Evolutionary conservation across 2,797 vertebrate genomes (phyloP).

Genomic region (Chelon auratus): DNA sequence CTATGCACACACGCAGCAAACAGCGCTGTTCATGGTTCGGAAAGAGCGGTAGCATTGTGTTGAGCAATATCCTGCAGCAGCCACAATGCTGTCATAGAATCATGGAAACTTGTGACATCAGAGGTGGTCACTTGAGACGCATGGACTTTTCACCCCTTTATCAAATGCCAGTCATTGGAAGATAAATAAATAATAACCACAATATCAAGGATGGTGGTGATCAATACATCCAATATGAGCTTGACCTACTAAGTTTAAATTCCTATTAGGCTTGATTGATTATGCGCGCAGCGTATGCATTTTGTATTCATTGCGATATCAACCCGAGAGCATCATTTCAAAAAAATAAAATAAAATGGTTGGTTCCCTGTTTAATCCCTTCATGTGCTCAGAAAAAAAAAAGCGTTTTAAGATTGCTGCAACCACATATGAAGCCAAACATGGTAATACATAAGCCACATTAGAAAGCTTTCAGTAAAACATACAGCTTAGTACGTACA

Average conservation of each 20-base stretch:
- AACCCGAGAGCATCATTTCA: not conserved
- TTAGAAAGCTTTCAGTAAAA: not conserved
- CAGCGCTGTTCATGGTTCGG: too few species aligned
- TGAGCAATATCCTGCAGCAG: too few species aligned
- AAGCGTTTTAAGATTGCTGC: too few species aligned
- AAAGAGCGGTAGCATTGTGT: too few species aligned
- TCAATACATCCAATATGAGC: constrained; percentile 37
- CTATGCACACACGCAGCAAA: too few species aligned
- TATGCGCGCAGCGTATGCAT: constrained; percentile 31
- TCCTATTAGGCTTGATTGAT: constrained; percentile 40
- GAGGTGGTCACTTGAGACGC: too few species aligned
- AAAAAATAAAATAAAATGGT: too few species aligned
- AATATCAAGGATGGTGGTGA: constrained; percentile 31
- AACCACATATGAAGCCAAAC: not conserved
- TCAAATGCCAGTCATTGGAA: constrained; percentile 8
- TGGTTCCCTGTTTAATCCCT: not conserved
- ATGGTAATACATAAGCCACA: not conserved
- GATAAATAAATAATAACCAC: constrained; percentile 20
- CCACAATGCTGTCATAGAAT: too few species aligned
- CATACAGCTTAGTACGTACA: too few species aligned
- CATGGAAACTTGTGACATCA: too few species aligned
- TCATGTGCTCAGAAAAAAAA: too few species aligned
- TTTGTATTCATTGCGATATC: constrained; percentile 46
- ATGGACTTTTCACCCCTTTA: not conserved
- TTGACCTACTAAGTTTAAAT: constrained; percentile 42